Evolutionary conservation across 2,888 invertebrate genomes (phyloP).

Genomic region (Clanis bilineata): DNA sequence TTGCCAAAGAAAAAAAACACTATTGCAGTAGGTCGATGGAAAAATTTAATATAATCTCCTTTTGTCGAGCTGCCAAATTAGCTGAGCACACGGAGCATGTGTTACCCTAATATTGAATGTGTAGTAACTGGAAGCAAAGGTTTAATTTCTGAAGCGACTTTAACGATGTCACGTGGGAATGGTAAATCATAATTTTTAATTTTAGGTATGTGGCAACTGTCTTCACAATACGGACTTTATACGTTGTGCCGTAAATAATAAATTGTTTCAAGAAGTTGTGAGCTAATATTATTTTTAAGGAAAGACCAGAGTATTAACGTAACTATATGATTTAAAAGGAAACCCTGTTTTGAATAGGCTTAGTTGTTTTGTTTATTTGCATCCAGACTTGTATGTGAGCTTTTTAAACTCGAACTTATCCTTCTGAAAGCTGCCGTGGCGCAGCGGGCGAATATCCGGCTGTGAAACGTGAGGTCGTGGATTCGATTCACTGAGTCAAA

Average conservation of each 20-base stretch:
- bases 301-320: too few species aligned
- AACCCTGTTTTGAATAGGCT: too few species aligned
- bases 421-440: too few species aligned
- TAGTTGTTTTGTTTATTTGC: too few species aligned
- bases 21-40: neutral
- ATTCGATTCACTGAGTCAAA: too few species aligned
- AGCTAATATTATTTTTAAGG: too few species aligned
- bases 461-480: too few species aligned
- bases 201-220: neutral
- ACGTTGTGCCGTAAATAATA: neutral
- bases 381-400: too few species aligned
- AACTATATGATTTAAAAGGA: too few species aligned
- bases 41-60: conserved; percentile 3
- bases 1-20: neutral
- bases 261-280: neutral
- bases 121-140: neutral
- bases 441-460: too few species aligned
- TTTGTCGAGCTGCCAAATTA: neutral
- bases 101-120: neutral
- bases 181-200: neutral
- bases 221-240: too few species aligned
- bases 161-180: neutral
- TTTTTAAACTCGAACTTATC: too few species aligned
- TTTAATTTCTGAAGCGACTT: neutral
- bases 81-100: neutral